A percentile compares a stretch with the other conserved stretches of the same genome.
phyloP scores from a whole-genome alignment of 2,797 vertebrate species.

The Chromobotia macracanthus region DNA sequence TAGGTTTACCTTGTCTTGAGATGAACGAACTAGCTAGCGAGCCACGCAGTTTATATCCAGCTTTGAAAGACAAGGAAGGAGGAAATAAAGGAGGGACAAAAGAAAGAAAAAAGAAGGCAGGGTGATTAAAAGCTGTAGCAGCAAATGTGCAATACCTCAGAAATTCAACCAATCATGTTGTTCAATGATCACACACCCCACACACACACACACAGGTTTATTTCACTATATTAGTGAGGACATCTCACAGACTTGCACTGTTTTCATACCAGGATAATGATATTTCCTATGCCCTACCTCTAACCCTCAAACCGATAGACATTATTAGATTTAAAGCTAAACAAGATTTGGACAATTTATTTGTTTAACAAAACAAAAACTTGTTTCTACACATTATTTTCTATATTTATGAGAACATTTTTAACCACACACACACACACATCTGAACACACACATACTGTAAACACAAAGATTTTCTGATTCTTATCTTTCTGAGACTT shows the following conservation, averaged over 20 bases:
- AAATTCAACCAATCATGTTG: slow-evolving; percentile 62
- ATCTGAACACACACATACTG: slow-evolving; percentile 19
- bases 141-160: slow-evolving; percentile 61
- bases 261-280: background rate
- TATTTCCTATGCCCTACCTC: background rate
- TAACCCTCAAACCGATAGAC: background rate
- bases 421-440: slow-evolving; percentile 26
- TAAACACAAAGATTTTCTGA: too few species aligned
- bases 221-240: background rate
- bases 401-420: too few species aligned
- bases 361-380: background rate
- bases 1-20: slow-evolving; percentile 82
- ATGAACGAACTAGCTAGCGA: slow-evolving; percentile 85
- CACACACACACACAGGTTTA: slow-evolving; percentile 43
- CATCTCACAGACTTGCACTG: background rate
- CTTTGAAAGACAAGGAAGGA: slow-evolving; percentile 73
- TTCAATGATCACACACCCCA: slow-evolving; percentile 32
- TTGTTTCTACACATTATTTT: too few species aligned
- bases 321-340: background rate
- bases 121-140: slow-evolving; percentile 54
- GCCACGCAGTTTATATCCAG: slow-evolving; percentile 85
- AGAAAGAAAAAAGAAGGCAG: slow-evolving; percentile 63
- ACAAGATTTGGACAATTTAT: background rate
- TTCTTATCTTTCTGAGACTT: too few species aligned
- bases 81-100: slow-evolving; percentile 63